These are phyloP conservation scores for Strigamia transsilvanica DNA, from an alignment of 2,888 invertebrate species.

Conservation along the genomic window DNA sequence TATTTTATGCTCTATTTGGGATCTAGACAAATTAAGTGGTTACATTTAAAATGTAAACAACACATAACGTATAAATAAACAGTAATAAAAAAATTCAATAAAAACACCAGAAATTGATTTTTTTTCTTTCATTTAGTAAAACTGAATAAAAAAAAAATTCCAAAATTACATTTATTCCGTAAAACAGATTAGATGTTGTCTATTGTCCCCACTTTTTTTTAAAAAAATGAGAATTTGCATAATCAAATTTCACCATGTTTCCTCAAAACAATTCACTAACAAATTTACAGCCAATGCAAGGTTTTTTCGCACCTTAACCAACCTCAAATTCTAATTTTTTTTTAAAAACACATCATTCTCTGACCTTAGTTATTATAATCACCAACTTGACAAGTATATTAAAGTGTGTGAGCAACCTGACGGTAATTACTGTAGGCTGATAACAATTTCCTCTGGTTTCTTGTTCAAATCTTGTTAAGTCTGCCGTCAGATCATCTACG, in stretches of 20 bases:
- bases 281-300: not conserved
- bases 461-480: constrained; percentile 45
- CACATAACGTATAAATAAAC: not conserved
- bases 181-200: not conserved
- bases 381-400: constrained; percentile 21
- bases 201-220: too few relatives aligned
- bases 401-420: constrained; percentile 39
- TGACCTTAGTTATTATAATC: constrained; percentile 5
- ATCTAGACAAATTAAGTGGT: constrained; percentile 1
- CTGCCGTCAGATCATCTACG: constrained; percentile 33
- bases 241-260: constrained; percentile 14
- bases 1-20: constrained; percentile 38
- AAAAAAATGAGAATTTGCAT: constrained; percentile 3
- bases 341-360: constrained; percentile 25
- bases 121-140: too few relatives aligned
- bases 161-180: not conserved
- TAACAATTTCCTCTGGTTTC: constrained; percentile 48
- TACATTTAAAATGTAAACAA: not conserved
- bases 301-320: not conserved
- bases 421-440: constrained; percentile 22
- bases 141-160: too few relatives aligned
- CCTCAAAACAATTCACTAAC: not conserved
- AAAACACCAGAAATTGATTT: too few relatives aligned
- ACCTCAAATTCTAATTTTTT: not conserved
- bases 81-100: not conserved